These are phyloP conservation scores for Haemorhous mexicanus DNA, from an alignment of 2,113 vertebrate genomes.

Conservation along the genomic window DNA sequence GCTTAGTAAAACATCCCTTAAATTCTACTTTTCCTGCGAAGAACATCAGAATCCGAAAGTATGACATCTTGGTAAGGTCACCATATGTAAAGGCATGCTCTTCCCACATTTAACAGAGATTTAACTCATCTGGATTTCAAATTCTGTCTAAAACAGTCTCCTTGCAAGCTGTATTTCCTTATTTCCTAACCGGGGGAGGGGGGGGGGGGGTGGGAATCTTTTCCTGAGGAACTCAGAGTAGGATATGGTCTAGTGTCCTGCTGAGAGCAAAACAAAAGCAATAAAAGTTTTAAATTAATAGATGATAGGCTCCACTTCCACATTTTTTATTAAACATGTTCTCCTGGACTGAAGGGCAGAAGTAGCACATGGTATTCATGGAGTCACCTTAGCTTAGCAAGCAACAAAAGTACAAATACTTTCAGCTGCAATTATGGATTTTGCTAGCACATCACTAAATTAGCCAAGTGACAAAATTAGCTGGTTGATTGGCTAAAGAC, in stretches of 20 bases:
- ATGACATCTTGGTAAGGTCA: neutral
- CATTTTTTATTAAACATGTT: neutral
- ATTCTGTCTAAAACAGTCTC: neutral
- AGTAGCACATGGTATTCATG: neutral
- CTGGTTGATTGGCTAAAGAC: slow-evolving; percentile 24
- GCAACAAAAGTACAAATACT: slow-evolving; percentile 1
- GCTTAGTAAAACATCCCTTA: neutral
- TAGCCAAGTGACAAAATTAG: slow-evolving; percentile 62
- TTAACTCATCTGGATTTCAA: neutral
- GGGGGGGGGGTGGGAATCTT: neutral
- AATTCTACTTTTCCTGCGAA: neutral
- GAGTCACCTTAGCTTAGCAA: slow-evolving; percentile 39
- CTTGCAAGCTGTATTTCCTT: neutral
- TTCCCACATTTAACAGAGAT: neutral
- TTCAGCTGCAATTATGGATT: slow-evolving; percentile 49
- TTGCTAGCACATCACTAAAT: slow-evolving; percentile 55
- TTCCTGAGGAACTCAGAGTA: neutral
- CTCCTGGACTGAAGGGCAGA: neutral
- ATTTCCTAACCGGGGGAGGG: neutral
- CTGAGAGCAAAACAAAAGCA: neutral
- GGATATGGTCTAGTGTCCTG: neutral
- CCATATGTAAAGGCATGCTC: neutral
- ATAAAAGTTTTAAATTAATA: neutral
- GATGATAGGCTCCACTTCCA: neutral
- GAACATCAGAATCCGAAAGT: neutral